Base-by-base conservation (phyloP, 2,797 vertebrate species). In the Sebastiscus tertius region DNA sequence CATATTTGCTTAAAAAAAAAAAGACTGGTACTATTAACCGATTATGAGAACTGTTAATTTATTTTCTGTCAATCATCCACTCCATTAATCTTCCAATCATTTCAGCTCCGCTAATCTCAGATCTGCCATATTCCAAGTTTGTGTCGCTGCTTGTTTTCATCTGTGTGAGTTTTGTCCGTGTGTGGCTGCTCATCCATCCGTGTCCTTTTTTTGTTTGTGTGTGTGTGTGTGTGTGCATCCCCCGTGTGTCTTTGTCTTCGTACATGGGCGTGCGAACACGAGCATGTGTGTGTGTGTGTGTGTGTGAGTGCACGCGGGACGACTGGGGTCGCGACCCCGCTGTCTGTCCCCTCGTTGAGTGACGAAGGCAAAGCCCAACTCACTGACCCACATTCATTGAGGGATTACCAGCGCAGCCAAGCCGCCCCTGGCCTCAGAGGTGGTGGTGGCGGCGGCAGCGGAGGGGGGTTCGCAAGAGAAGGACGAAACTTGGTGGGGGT, bases 301-400 rank as follows among this genome's bases (percentile, higher is more conserved):
- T 27, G 46, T 70, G 54, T 5, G 22, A 8, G 72, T 61, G 42
- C 63, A 31, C 14, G 70, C 29, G n/a, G 75, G 79, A 81, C 64
- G 85, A 70, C 83, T 75, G 80, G 86, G 92, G 92, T 93, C 84
- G 55, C 2, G 76, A 92, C 92, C 91, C 80, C 52, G 60, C 84
- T 93, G 91, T 92, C 93, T 94, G 90, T 89, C 85, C 87, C 81
- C 81, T 88, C 46, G 70, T 80, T 89, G 89, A 89, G 92, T 90
- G 91, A 92, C 78, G 88, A 85, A 87, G 88, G 86, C 88, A 85
- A 90, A 92, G 88, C 88, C 88, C 82, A 75, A 74, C 81, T 88
- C 82, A 10, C 77, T 95, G 94, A 95, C 95, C 94, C 94, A 92
- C 89, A 93, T 95, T 93, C 90, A 93, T 79, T 75, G 72, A 89